Conservation (phyloP, 2,888 invertebrate species). For the Seira musarum region DNA sequence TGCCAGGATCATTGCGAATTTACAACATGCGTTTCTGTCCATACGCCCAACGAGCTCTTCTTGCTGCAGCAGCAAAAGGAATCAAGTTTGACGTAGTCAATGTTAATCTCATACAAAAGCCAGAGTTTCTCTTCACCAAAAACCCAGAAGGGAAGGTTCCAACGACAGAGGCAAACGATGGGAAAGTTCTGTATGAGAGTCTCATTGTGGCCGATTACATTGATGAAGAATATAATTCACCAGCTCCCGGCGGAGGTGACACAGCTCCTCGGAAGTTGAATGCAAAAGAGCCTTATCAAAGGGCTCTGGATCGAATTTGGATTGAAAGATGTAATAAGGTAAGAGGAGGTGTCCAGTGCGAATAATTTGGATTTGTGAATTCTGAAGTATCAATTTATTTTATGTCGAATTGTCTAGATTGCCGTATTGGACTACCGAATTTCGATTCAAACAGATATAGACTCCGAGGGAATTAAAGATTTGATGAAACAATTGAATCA, state of each 20-base stretch:
- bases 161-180: conserved; percentile 78
- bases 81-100: conserved; percentile 78
- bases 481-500: no score
- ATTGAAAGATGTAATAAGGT: conserved; percentile 79
- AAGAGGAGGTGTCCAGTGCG: conserved; percentile 8
- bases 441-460: no score
- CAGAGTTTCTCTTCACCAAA: conserved; percentile 83
- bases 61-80: conserved; percentile 71
- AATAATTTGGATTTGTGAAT: no score
- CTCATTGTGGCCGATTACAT: conserved; percentile 85
- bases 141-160: conserved; percentile 79
- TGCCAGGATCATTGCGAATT: conserved; percentile 71
- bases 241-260: no score
- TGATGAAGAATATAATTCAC: conserved; percentile 77
- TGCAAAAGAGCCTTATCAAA: conserved; percentile 76
- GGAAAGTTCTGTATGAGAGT: conserved; percentile 84
- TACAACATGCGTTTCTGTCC: conserved; percentile 74
- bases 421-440: no score
- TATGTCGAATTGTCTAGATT: no score
- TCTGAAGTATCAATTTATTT: not conserved
- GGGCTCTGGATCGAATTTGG: conserved; percentile 82
- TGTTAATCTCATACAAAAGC: conserved; percentile 78
- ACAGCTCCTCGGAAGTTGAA: no score
- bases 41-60: conserved; percentile 71
- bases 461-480: no score